Conservation (phyloP, 2,888 invertebrate species). For the Spilosoma lubricipeda region DNA sequence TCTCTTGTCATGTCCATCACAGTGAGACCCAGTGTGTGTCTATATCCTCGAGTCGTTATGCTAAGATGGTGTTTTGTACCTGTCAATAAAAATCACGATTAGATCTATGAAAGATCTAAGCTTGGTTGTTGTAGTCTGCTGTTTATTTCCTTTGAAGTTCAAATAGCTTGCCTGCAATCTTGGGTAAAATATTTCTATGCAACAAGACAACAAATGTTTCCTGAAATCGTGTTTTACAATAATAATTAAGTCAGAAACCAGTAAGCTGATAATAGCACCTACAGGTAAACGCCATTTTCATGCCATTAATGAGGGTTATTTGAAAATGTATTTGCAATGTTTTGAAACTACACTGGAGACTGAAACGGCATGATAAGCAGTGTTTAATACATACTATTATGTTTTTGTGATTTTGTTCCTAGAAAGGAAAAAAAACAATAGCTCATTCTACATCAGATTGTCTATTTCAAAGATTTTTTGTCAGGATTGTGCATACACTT, state of each 20-base stretch:
- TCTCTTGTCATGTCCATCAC: slow-evolving; percentile 84
- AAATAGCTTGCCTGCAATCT: no score
- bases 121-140: background rate
- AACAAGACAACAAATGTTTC: no score
- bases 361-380: background rate
- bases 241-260: background rate
- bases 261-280: background rate
- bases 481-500: background rate
- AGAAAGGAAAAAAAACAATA: background rate
- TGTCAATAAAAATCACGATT: slow-evolving; percentile 30
- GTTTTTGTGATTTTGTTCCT: background rate
- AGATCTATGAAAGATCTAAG: background rate
- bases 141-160: no score
- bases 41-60: slow-evolving; percentile 79
- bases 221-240: background rate
- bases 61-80: slow-evolving; percentile 72
- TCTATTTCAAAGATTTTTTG: background rate
- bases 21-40: slow-evolving; percentile 87
- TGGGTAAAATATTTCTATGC: no score
- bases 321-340: background rate
- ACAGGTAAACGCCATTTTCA: background rate
- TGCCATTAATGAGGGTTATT: background rate
- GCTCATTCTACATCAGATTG: background rate
- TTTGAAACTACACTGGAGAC: background rate
- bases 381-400: background rate